These are phyloP conservation scores for Heterohyrax brucei DNA, from an alignment of 2,797 vertebrate species.

Conservation along the genomic window DNA sequence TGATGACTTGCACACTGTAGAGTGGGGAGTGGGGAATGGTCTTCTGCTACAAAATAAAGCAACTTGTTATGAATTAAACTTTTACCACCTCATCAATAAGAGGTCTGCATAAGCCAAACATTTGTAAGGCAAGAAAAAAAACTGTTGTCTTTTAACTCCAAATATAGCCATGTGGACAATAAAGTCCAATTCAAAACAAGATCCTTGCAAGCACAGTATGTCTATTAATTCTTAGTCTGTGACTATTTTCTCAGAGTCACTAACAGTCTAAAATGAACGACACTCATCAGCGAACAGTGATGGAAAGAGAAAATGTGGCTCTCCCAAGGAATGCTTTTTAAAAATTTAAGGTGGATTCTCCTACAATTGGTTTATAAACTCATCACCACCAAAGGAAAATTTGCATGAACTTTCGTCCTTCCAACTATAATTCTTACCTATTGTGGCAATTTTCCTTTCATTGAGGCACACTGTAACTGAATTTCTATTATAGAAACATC, in stretches of 20 bases:
- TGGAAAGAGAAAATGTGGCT: neutral
- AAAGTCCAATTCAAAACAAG: neutral
- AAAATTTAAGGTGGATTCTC: slow-evolving; percentile 26
- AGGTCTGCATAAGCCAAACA: neutral
- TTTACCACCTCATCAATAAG: neutral
- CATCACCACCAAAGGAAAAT: neutral
- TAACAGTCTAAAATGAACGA: neutral
- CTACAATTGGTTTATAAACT: slow-evolving; percentile 4
- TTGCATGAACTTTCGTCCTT: neutral
- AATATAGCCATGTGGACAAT: neutral
- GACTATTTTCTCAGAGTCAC: neutral
- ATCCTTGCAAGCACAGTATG: neutral
- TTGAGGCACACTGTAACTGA: neutral
- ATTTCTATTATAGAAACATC: neutral
- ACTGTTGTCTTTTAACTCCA: neutral
- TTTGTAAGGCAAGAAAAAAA: neutral
- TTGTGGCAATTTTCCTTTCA: neutral
- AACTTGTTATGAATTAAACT: neutral
- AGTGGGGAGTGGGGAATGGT: neutral
- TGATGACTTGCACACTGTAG: neutral
- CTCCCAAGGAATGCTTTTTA: neutral
- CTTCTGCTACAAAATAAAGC: neutral
- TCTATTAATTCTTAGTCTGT: neutral
- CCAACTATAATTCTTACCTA: slow-evolving; percentile 7
- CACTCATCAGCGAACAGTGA: neutral